Conservation (phyloP, 2,888 invertebrate species). For the Galerucella pusilla region DNA sequence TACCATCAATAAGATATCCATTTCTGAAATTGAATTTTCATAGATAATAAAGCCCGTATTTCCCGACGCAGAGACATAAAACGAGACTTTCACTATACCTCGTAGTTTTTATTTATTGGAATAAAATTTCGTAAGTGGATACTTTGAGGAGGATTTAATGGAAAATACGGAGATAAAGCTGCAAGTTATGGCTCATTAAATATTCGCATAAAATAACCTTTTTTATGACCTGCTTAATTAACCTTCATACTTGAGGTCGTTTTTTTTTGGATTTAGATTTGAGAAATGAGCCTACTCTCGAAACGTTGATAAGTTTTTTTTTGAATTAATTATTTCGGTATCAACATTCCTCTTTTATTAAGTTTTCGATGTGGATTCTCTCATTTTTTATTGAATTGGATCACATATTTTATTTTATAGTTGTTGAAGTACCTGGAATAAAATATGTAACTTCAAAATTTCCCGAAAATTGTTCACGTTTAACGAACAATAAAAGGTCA, state of each 20-base stretch:
- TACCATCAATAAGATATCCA: slow-evolving; percentile 6
- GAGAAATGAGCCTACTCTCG: slow-evolving; percentile 5
- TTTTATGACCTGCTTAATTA: slow-evolving; percentile 53
- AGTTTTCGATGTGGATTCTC: background rate
- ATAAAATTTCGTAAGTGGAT: slow-evolving; percentile 45
- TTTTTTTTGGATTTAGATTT: slow-evolving; percentile 36
- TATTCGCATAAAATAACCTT: slow-evolving; percentile 52
- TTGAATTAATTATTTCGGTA: slow-evolving; percentile 10
- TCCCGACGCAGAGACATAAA: slow-evolving; percentile 7
- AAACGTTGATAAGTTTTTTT: slow-evolving; percentile 9
- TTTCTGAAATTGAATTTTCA: slow-evolving; percentile 19
- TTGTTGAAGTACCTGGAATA: too few species aligned
- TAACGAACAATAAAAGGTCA: background rate
- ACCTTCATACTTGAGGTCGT: slow-evolving; percentile 48
- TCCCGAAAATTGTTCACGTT: background rate
- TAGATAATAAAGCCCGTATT: slow-evolving; percentile 12
- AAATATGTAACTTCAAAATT: background rate
- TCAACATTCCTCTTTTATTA: background rate
- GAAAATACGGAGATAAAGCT: slow-evolving; percentile 51
- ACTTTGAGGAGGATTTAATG: slow-evolving; percentile 50
- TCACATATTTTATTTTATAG: too few species aligned
- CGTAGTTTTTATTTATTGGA: slow-evolving; percentile 40
- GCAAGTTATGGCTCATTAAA: slow-evolving; percentile 52
- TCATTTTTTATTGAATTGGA: too few species aligned
- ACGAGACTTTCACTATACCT: slow-evolving; percentile 17